Base-by-base conservation (phyloP, 1,140 invertebrate species). In the Oppia nitens region DNA sequence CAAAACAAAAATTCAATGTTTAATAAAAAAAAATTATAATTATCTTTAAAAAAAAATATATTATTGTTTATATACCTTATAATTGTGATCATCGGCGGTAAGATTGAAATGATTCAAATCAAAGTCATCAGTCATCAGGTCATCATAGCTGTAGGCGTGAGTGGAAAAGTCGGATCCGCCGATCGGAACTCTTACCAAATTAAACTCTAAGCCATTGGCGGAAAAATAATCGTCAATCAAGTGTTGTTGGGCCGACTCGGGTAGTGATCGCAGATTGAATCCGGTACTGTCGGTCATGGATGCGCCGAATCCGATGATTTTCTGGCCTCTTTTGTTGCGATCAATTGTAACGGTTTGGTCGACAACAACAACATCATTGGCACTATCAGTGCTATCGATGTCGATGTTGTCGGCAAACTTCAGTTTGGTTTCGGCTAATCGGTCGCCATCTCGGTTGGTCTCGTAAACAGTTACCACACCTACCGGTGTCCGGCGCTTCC, bases 131-230 rank as follows among this genome's bases (percentile, higher is more conserved):
- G 66, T 60, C 21, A 6, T 4, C 63, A 24, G 6, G 62, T 85
- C 83, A 66, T 82, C 80, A 66, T 84, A 83, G 0, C 82, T 77
- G 65, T 87, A 87, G 1, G 69, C 64, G 47, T 74, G 75, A 1
- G 73, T 78, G 0, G 83, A 86, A 68, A 88, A 91, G 71, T 94
- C 88, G 63, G 78, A 79, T 23, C 85, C 85, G 20, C 79, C 87
- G 48, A 93, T 89, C 0, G 87, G 83, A 1, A 85, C 76, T 48
- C 86, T 70, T n/a, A 81, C 79, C 53, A 88, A 67, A 57, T 77
- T 84, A 68, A 89, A 92, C 61, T 82, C 81, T 59, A 86, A 71
- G 3, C 63, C 71, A 21, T 47, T 47, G 26, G 40, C 29, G 6
- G 55, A 29, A 24, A 48, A 60, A 32, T 60, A 60, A 57, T 58